phyloP scores from a whole-genome alignment of 2,888 invertebrate genomes.

The Seira musarum region DNA sequence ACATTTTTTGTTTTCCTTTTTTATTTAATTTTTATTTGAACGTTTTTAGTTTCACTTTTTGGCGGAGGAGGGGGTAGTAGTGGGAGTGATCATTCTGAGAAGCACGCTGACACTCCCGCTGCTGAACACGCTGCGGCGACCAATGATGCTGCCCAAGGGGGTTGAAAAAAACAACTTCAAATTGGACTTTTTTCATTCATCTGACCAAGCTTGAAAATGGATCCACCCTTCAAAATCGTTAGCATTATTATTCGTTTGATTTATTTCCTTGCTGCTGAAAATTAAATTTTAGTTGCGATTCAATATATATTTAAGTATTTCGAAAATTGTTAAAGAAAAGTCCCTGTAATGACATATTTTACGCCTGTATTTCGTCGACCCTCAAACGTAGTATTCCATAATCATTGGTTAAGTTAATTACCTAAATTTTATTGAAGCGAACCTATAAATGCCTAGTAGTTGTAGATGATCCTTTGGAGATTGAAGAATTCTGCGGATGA shows the following conservation, averaged over 20 bases:
- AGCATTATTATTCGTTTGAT: neutral
- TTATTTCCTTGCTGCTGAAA: neutral
- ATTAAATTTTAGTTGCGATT: neutral
- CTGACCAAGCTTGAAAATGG: neutral
- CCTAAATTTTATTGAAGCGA: too few species aligned
- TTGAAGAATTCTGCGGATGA: too few species aligned
- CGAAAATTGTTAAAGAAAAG: too few species aligned
- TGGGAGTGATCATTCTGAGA: neutral
- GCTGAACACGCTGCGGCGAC: neutral
- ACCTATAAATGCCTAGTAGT: too few species aligned
- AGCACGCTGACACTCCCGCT: neutral
- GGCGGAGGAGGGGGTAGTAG: conserved; percentile 39
- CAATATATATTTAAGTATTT: too few species aligned
- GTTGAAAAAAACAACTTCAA: neutral
- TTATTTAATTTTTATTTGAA: conserved; percentile 37
- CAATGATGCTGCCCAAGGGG: neutral
- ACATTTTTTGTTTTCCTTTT: conserved; percentile 17
- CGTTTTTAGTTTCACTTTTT: conserved; percentile 61
- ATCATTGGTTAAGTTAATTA: too few species aligned
- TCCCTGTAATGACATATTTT: too few species aligned
- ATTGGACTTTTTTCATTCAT: neutral
- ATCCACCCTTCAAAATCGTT: neutral
- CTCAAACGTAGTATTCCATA: too few species aligned
- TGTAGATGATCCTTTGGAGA: too few species aligned
- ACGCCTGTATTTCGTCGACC: too few species aligned